These are phyloP conservation scores for Smithornis capensis DNA, from an alignment of 2,113 vertebrate genomes.

Conservation along the genomic window DNA sequence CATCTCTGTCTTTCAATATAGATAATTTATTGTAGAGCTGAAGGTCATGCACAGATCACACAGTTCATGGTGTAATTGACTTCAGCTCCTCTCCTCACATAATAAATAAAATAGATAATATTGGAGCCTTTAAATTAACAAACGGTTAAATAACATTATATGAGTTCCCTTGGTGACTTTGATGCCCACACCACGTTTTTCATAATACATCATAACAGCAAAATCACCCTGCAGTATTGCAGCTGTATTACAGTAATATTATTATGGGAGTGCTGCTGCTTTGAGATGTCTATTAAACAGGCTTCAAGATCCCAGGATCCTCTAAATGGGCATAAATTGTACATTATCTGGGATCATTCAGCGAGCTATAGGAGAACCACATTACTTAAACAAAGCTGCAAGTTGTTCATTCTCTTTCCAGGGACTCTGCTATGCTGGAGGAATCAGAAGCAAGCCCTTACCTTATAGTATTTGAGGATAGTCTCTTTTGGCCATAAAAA, in stretches of 20 bases:
- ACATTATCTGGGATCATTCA: conserved; percentile 4
- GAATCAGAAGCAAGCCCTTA: conserved; percentile 19
- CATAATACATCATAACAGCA: conserved; percentile 63
- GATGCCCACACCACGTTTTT: conserved; percentile 33
- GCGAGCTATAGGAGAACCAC: background rate
- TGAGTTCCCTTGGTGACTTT: conserved; percentile 55
- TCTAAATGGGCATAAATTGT: conserved; percentile 46
- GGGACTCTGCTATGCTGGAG: background rate
- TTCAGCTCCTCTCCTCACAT: conserved; percentile 25
- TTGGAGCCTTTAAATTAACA: conserved; percentile 67
- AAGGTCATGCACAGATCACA: conserved; percentile 25
- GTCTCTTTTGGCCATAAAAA: background rate
- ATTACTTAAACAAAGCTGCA: background rate
- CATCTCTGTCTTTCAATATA: background rate
- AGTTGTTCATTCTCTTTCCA: background rate
- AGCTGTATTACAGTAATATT: conserved; percentile 54
- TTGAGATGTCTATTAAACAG: conserved; percentile 47
- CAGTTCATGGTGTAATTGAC: conserved; percentile 16
- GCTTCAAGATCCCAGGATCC: conserved; percentile 4
- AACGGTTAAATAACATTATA: conserved; percentile 73
- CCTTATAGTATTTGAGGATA: background rate
- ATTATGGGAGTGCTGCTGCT: conserved; percentile 52
- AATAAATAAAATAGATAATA: conserved; percentile 68
- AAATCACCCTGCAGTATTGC: conserved; percentile 46
- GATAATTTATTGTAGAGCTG: background rate